Conservation (phyloP, 2,888 invertebrate species). For the Exocentrus adspersus region DNA sequence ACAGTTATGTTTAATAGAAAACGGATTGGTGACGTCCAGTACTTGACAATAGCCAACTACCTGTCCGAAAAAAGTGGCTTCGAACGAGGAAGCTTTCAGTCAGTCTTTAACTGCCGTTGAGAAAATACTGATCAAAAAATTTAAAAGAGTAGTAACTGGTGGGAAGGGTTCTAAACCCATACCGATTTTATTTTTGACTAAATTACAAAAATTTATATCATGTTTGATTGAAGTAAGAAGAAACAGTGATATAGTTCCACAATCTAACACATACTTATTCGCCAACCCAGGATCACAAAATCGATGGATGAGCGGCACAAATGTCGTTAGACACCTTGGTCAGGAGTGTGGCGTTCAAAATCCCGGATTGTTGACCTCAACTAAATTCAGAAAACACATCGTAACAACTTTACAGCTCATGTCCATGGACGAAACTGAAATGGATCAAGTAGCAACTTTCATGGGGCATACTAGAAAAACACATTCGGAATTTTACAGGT, state of each 20-base stretch:
- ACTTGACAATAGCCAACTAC: slow-evolving; percentile 36
- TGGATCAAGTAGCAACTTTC: slow-evolving; percentile 46
- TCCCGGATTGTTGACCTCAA: slow-evolving; percentile 39
- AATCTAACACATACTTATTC: slow-evolving; percentile 40
- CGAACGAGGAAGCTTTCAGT: slow-evolving; percentile 29
- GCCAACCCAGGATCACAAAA: slow-evolving; percentile 40
- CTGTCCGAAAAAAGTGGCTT: background rate
- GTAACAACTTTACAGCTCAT: slow-evolving; percentile 44
- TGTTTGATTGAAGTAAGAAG: slow-evolving; percentile 21
- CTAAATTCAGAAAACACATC: slow-evolving; percentile 44
- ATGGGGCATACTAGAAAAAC: slow-evolving; percentile 49
- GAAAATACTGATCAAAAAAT: slow-evolving; percentile 31
- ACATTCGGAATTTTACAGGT: slow-evolving; percentile 38
- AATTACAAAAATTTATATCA: slow-evolving; percentile 33
- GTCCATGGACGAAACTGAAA: slow-evolving; percentile 39
- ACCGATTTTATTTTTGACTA: slow-evolving; percentile 36
- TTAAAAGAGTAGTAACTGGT: slow-evolving; percentile 40
- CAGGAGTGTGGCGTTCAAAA: slow-evolving; percentile 33
- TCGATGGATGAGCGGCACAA: slow-evolving; percentile 38
- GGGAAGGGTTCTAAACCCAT: slow-evolving; percentile 41
- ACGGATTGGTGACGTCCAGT: slow-evolving; percentile 43
- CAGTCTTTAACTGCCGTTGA: slow-evolving; percentile 25
- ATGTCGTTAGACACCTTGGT: slow-evolving; percentile 32
- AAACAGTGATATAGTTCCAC: slow-evolving; percentile 33
- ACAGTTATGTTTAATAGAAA: slow-evolving; percentile 44